These are phyloP conservation scores for Neodon shergylaensis DNA, from an alignment of 2,113 vertebrate species.

Conservation along the genomic window DNA sequence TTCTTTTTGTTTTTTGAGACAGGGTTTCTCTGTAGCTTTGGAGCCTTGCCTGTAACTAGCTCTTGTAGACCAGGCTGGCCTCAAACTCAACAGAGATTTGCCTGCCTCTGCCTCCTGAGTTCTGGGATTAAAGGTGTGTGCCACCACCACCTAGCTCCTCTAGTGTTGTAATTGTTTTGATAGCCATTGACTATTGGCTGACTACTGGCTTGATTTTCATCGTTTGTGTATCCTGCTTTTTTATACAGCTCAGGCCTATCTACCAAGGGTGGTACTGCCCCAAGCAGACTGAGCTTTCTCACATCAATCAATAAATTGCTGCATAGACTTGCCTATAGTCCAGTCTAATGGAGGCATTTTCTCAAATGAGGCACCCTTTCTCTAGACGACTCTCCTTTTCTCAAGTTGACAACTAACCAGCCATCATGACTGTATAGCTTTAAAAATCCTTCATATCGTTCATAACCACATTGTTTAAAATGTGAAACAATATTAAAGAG, in stretches of 20 bases:
- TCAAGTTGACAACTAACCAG: background rate
- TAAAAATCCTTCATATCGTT: slow-evolving; percentile 38
- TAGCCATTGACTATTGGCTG: background rate
- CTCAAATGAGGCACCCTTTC: background rate
- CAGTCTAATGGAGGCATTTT: background rate
- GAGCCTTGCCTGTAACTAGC: too few species aligned
- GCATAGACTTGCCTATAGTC: background rate
- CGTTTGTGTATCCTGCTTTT: background rate
- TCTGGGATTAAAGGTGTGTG: too few species aligned
- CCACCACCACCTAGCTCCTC: too few species aligned
- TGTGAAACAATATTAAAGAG: background rate
- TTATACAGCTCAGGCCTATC: background rate
- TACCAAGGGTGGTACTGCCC: background rate
- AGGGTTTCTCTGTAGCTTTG: too few species aligned
- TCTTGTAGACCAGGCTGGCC: too few species aligned
- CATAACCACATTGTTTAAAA: background rate
- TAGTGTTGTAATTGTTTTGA: background rate
- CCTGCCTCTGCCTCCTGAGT: too few species aligned
- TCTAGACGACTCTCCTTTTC: background rate
- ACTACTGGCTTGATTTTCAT: background rate
- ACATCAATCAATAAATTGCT: background rate
- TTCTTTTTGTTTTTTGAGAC: too few species aligned
- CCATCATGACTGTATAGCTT: background rate
- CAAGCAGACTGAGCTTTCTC: background rate
- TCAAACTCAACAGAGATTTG: too few species aligned